Base-by-base conservation (phyloP, 2,797 vertebrate genomes). In the Sciurus carolinensis region DNA sequence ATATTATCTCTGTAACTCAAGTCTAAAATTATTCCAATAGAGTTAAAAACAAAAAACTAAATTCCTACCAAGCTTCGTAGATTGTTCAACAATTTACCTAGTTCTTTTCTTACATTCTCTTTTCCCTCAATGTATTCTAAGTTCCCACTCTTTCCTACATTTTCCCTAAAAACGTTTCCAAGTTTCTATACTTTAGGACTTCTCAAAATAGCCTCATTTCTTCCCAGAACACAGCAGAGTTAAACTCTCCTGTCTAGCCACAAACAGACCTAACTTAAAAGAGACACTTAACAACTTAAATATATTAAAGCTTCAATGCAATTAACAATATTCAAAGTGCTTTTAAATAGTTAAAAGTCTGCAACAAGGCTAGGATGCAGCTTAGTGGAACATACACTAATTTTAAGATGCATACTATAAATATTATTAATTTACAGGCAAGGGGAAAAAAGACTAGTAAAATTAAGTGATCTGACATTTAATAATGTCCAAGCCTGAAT, bases 271-370 rank as follows among this genome's bases (percentile, higher is more conserved):
- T 73, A 26, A 44, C 47, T 85, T 95, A 64, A 73, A 72, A 72
- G 62, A 86, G 4, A 30, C 28, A 75, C 33, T 79, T 82, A 82
- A 72, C 39, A 72, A 91, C 18, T 81, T 54, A 26, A 71, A 26
- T 67, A 87, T 47, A 33, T 47, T 36, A 91, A 1, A 89, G 17
- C 17, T 67, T 80, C 28, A 47, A 7, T 50, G 15, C 42, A 59
- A 84, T 64, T 82, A 91, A 77, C 47, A 94, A 95, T 50, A 95
- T 36, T 87, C 18, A 77, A 86, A 76, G 62, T 72, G 39, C 62
- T 91, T 93, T 89, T 72, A 57, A 57, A 57, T 8, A 57, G 7
- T 57, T 57, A 57, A 57, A 57, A 57, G 54, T 57, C 54, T 22
- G 54, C 54, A 57, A 57, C 18, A 57, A 2, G 20, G 54, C 20